Evolutionary conservation across 2,888 invertebrate species (phyloP).

Genomic region (Nebria salina): DNA sequence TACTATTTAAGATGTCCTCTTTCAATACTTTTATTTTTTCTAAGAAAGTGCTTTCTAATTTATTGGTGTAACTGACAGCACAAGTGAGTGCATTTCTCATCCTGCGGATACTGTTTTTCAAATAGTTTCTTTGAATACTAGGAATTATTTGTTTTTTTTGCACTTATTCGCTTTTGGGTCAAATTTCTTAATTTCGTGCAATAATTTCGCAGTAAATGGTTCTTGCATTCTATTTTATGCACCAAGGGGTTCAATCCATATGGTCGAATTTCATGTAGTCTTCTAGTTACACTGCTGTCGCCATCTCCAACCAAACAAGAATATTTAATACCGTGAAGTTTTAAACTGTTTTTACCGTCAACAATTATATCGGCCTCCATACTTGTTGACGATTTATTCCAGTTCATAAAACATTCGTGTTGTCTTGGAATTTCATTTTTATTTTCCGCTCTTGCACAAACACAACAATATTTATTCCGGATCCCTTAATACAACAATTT

Average conservation of each 20-base stretch:
- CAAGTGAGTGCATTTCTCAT: slow-evolving; percentile 6
- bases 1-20: slow-evolving; percentile 20
- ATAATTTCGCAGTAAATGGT: slow-evolving; percentile 39
- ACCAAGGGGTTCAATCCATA: slow-evolving; percentile 29
- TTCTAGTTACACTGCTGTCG: slow-evolving; percentile 31
- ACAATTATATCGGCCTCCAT: neutral
- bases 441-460: slow-evolving; percentile 9
- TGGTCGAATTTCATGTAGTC: slow-evolving; percentile 20
- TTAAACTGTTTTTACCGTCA: slow-evolving; percentile 24
- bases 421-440: neutral
- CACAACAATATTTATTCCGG: slow-evolving; percentile 8
- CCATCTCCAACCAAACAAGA: slow-evolving; percentile 29
- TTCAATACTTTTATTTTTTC: neutral
- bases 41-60: neutral
- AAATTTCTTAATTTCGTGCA: slow-evolving; percentile 19
- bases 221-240: slow-evolving; percentile 38
- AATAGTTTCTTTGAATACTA: neutral
- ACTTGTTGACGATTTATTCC: slow-evolving; percentile 26
- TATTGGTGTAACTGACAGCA: slow-evolving; percentile 7
- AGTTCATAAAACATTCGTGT: slow-evolving; percentile 38
- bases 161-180: slow-evolving; percentile 13
- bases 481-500: slow-evolving; percentile 6
- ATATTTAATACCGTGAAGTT: slow-evolving; percentile 29
- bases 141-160: slow-evolving; percentile 6
- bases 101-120: slow-evolving; percentile 11